Percentiles rank a stretch among this genome's conserved stretches.
phyloP scores from a whole-genome alignment of 35 echinoderm and acorn worm genomes.

The Lytechinus variegatus region DNA sequence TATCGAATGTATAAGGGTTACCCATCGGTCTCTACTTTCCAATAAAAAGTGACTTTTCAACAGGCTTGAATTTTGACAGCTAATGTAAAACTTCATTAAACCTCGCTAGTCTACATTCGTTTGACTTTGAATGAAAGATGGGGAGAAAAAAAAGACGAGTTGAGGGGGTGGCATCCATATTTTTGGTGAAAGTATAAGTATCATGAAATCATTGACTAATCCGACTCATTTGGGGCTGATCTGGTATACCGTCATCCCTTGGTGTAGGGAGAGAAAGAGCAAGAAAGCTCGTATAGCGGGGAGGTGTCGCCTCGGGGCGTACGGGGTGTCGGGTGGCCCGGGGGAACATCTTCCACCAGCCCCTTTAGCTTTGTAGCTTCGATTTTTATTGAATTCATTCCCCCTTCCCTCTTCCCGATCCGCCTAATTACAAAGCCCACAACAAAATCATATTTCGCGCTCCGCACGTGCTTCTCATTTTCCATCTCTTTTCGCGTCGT shows the following conservation, averaged over 20 bases:
- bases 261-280: background rate
- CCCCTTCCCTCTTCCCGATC: background rate
- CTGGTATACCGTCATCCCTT: background rate
- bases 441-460: constrained; percentile 47
- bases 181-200: background rate
- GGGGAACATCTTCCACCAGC: constrained; percentile 43
- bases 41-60: constrained; percentile 21
- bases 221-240: constrained; percentile 21
- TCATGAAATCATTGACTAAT: constrained; percentile 37
- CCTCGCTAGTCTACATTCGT: background rate
- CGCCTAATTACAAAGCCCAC: constrained; percentile 23
- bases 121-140: background rate
- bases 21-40: background rate
- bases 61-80: background rate
- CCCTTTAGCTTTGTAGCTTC: constrained; percentile 18
- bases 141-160: background rate
- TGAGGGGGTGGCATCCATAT: constrained; percentile 1
- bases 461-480: constrained; percentile 15
- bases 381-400: constrained; percentile 46
- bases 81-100: constrained; percentile 27
- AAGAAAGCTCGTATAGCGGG: constrained; percentile 3
- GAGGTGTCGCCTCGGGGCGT: constrained; percentile 39
- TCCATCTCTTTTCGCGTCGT: background rate
- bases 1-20: background rate
- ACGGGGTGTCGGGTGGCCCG: constrained; percentile 46